Evolutionary conservation across 2,888 invertebrate genomes (phyloP), one percentile per base, ranked within the genome.

Genomic region (Epistrophella euchroma): DNA sequence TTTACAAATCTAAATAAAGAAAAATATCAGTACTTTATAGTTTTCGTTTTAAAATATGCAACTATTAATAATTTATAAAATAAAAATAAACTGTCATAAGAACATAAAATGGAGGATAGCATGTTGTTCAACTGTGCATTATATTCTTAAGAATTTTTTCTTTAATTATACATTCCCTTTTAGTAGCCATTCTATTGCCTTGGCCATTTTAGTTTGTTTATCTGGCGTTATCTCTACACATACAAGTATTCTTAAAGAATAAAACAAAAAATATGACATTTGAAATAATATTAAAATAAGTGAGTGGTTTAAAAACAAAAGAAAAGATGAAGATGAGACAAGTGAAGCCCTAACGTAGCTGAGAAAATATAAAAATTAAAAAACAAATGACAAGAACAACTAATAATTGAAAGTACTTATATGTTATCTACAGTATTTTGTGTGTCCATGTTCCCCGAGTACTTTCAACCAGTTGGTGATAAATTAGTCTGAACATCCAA

Each of bases 401-500:
- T 47, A 47, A 47, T 47, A n/a, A 9, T 35, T 43, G 50, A 55
- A 56, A 35, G 28, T 19, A 66, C 25, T 81, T 77, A 73, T 77
- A 81, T 50, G 62, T 77, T 86, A 86, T 86, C 81, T 86, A 82
- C 74, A 81, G 25, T 56, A 58, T 81, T 81, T 62, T 45, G 32
- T 71, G 37, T 70, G 4, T 58, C 35, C 11, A 17, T 45, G 28
- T 74, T 78, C 4, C 22, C 56, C 10, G 52, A 50, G n/a, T 37
- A n/a, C 15, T 58, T 60, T 4, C 70, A 32, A 47, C 47, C 68
- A 4, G 81, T 58, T 19, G 70, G n/a, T 32, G 86, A 74, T 35
- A 82, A 58, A 83, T 82, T 83, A 40, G 75, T 68, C 64, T 82
- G 78, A 15, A 90, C 90, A 73, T 90, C 90, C 17, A 90, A 75